Evolutionary conservation across 1,140 invertebrate species (phyloP).

Genomic region (Drosophila rufa): DNA sequence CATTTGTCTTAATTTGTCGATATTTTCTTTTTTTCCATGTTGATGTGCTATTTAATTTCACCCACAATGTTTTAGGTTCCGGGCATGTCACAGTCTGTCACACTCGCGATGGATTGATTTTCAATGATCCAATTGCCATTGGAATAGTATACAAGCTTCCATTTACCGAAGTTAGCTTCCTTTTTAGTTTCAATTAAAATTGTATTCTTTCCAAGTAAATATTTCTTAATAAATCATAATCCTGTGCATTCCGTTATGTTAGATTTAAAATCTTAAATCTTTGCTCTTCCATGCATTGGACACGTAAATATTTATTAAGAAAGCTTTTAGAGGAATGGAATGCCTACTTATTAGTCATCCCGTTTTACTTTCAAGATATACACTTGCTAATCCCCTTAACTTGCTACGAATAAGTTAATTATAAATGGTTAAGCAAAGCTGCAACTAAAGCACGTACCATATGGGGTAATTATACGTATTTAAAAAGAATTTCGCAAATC

Average conservation of each 20-base stretch:
- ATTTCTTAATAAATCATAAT: not conserved
- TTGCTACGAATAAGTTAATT: not conserved
- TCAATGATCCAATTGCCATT: too few species aligned
- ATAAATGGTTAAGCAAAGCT: not conserved
- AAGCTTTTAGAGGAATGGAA: not conserved
- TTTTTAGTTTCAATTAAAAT: not conserved
- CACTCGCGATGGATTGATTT: too few species aligned
- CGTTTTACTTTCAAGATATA: not conserved
- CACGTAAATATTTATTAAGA: not conserved
- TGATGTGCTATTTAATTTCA: too few species aligned
- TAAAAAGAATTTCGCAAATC: constrained; percentile 25
- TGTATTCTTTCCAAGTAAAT: not conserved
- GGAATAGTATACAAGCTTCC: too few species aligned
- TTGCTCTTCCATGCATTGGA: too few species aligned
- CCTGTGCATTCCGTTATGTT: too few species aligned
- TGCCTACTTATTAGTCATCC: not conserved
- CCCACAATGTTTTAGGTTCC: too few species aligned
- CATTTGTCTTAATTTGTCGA: too few species aligned
- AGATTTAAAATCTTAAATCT: too few species aligned
- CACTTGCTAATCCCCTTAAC: constrained; percentile 5
- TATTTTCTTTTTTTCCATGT: too few species aligned
- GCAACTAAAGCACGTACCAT: constrained; percentile 4
- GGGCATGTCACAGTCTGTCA: too few species aligned
- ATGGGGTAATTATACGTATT: constrained; percentile 10
- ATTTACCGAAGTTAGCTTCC: too few species aligned